Base-by-base conservation (phyloP, 2,113 vertebrate genomes). In the Ciconia stormi region DNA sequence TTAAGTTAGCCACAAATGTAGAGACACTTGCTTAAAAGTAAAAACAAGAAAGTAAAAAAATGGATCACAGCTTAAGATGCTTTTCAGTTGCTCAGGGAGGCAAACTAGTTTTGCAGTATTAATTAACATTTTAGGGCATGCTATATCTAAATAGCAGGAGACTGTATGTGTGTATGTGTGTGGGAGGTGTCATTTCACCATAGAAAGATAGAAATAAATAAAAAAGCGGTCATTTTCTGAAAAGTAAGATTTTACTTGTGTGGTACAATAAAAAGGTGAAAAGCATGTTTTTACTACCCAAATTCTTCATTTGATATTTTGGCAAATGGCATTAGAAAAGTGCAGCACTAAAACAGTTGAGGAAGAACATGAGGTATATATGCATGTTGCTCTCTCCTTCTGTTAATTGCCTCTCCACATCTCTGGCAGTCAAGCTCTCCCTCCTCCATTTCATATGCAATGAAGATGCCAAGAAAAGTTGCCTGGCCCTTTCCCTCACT, bases 41-140 rank as follows among this genome's bases (percentile, higher is more conserved):
- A 95, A 77, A 82, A 22, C 8, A 85, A 76, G 23, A 36, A 85
- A 46, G 21, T n/a, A n/a, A 71, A 87, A 79, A 83, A 25, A 4
- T 9, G 16, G 53, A 85, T 61, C 59, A n/a, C 38, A 89, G 36
- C 30, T 93, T 82, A 92, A 87, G 38, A 87, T 89, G 38, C 44
- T 73, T 85, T 94, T 89, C 65, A 78, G 84, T 61, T 89, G 62
- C 27, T 82, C 71, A 42, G 44, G 76, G 70, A 92, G n/a, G 89
- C 0, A 4, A 93, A 95, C 8, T 20, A 81, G 52, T 81, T 93
- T 83, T 67, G 65, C 53, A 36, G 46, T 88, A 95, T 92, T 93
- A 91, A 95, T 97, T 95, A 90, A 93, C 72, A 92, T 93, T 95
- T 96, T 53, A 87, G 85, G 81, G 36, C 79, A 94, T 27, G 42